Percentiles rank a stretch among this genome's conserved stretches.
Evolutionary conservation across 2,113 vertebrate species (phyloP).

Genomic region (Candoia aspera): DNA sequence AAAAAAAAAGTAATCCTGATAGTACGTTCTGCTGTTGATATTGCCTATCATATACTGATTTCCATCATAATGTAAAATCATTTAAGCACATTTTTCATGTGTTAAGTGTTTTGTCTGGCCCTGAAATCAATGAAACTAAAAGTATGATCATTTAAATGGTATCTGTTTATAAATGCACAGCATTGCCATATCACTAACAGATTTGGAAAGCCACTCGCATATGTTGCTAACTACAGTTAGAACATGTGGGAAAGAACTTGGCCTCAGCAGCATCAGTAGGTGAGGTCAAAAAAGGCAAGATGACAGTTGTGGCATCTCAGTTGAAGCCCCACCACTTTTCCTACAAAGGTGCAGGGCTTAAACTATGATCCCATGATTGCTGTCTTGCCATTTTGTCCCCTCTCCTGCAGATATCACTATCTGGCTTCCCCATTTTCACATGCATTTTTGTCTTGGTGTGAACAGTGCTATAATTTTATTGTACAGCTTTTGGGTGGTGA

Average conservation of each 20-base stretch:
- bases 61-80: not conserved
- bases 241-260: not conserved
- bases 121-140: not conserved
- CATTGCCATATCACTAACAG: not conserved
- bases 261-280: not conserved
- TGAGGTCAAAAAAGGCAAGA: not conserved
- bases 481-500: slow-evolving; percentile 31
- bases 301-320: not conserved
- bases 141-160: not conserved
- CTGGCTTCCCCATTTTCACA: not conserved
- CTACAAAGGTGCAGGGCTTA: not conserved
- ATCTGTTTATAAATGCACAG: not conserved
- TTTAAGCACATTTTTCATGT: not conserved
- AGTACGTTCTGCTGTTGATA: not conserved
- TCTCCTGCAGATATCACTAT: not conserved
- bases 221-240: not conserved
- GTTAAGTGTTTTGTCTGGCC: not conserved
- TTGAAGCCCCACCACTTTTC: not conserved
- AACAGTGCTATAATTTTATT: not conserved
- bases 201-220: not conserved
- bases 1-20: not conserved
- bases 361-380: no score
- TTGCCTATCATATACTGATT: not conserved
- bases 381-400: no score
- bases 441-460: not conserved